Conservation (phyloP, 2,888 invertebrate genomes). For the Priocnemis perturbator region DNA sequence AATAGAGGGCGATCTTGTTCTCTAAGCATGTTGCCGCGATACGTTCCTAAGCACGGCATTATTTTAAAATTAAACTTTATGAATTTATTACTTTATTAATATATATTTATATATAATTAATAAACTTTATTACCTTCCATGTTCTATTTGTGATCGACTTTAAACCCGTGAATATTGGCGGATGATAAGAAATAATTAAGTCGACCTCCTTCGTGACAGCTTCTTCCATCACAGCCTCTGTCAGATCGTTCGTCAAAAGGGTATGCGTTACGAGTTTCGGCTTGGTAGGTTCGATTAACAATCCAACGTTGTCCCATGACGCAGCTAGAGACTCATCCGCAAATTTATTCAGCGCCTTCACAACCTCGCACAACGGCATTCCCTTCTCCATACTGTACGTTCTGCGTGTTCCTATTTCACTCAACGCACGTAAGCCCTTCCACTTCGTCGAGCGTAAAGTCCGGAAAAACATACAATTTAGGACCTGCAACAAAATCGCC, state of each 20-base stretch:
- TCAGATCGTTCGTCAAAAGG: constrained; percentile 94
- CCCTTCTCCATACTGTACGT: constrained; percentile 65
- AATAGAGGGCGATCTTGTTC: constrained; percentile 91
- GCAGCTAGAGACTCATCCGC: constrained; percentile 86
- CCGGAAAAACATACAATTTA: not conserved
- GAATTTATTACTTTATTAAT: no score
- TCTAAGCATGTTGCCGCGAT: constrained; percentile 88
- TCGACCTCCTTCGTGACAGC: constrained; percentile 83
- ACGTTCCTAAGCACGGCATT: constrained; percentile 84
- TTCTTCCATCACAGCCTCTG: constrained; percentile 90
- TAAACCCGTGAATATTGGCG: constrained; percentile 92
- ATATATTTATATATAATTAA: no score
- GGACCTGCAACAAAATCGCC: no score
- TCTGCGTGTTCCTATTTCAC: not conserved
- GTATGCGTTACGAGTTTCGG: constrained; percentile 79
- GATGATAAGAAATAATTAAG: constrained; percentile 95
- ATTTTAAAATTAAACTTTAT: no score
- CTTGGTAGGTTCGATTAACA: constrained; percentile 87
- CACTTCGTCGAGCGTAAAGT: not conserved
- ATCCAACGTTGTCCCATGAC: constrained; percentile 96
- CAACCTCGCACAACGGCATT: constrained; percentile 76
- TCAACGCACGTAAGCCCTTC: no score
- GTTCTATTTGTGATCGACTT: constrained; percentile 82
- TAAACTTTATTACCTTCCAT: constrained; percentile 85
- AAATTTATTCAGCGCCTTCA: constrained; percentile 81